Percentiles rank a stretch among this genome's conserved stretches.
These are phyloP conservation scores for Bombus confusus DNA, from an alignment of 1,140 invertebrate species.

Conservation along the genomic window DNA sequence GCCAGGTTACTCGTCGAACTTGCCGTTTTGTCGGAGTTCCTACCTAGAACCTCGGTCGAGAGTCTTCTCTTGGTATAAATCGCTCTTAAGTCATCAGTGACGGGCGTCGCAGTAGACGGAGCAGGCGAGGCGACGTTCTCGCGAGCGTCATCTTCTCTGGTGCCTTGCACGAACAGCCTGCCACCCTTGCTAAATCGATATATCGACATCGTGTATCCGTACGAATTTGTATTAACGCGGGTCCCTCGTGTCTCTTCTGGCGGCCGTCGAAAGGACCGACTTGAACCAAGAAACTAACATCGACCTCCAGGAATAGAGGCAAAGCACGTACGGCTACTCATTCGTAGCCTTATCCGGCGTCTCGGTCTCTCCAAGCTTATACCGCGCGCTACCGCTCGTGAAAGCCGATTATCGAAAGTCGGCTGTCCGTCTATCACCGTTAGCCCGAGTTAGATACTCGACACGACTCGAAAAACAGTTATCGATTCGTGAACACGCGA, in stretches of 20 bases:
- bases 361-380: not conserved
- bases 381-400: not conserved
- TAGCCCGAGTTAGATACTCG: not conserved
- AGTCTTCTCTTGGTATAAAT: conserved; percentile 91
- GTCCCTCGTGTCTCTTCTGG: no score
- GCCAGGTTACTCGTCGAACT: not conserved
- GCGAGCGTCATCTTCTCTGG: conserved; percentile 85
- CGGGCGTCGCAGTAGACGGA: conserved; percentile 63
- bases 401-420: conserved; percentile 51
- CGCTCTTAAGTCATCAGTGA: conserved; percentile 86
- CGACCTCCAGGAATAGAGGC: not conserved
- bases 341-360: conserved; percentile 32
- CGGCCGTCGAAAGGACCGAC: not conserved
- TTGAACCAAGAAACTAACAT: conserved; percentile 19
- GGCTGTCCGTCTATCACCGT: conserved; percentile 11
- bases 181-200: conserved; percentile 89
- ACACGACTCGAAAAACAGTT: not conserved
- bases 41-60: conserved; percentile 91
- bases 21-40: not conserved
- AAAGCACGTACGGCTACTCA: not conserved
- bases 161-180: conserved; percentile 91
- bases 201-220: conserved; percentile 84
- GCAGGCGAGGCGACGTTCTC: conserved; percentile 76
- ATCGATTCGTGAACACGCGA: not conserved
- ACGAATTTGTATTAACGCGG: not conserved